Conservation (phyloP, 2,888 invertebrate genomes). For the Siphonodentalium dalli region DNA sequence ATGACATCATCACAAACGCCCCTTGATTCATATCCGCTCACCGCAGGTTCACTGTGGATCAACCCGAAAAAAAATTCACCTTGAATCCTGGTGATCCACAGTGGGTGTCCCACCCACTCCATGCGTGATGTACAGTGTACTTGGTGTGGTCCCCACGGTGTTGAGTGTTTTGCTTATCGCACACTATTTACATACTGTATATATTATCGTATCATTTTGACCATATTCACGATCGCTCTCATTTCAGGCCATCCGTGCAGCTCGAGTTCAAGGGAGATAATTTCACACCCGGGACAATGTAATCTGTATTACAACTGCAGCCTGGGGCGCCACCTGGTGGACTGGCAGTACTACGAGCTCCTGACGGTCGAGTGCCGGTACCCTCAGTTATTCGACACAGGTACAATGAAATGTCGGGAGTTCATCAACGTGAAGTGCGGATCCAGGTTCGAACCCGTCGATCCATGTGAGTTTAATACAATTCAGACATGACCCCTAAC, state of each 20-base stretch:
- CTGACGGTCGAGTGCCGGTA: constrained; percentile 35
- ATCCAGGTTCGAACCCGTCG: constrained; percentile 34
- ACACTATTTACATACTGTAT: too few relatives aligned
- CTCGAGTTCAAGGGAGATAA: constrained; percentile 7
- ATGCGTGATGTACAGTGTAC: too few relatives aligned
- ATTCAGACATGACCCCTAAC: too few relatives aligned
- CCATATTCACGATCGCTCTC: background rate
- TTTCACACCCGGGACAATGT: constrained; percentile 30
- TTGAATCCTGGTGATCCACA: too few relatives aligned
- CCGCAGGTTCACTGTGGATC: too few relatives aligned
- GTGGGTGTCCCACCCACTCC: too few relatives aligned
- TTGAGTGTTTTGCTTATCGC: too few relatives aligned
- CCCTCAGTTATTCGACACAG: constrained; percentile 36
- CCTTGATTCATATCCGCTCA: too few relatives aligned
- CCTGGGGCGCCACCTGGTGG: background rate
- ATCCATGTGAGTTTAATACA: constrained; percentile 33
- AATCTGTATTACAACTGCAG: constrained; percentile 42
- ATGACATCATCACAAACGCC: too few relatives aligned
- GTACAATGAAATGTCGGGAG: constrained; percentile 25
- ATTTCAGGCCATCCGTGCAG: constrained; percentile 28
- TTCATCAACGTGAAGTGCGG: constrained; percentile 34
- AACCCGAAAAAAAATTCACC: too few relatives aligned
- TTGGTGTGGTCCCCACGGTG: too few relatives aligned
- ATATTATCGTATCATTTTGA: background rate
- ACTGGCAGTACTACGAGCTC: constrained; percentile 15